phyloP scores from a whole-genome alignment of 1,140 invertebrate genomes.

The Pseudomyrmex concolor region DNA sequence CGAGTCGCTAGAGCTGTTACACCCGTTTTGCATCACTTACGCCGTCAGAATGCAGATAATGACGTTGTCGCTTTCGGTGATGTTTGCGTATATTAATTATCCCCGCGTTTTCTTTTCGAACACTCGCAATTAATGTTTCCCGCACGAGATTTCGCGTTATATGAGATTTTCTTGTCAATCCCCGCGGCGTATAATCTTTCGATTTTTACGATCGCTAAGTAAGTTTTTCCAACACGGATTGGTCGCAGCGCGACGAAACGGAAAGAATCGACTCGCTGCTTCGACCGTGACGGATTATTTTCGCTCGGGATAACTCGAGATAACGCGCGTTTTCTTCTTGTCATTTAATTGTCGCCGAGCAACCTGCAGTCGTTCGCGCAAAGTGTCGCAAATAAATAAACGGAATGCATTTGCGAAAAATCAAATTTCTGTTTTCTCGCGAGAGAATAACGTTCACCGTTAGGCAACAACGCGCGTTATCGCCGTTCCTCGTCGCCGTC shows the following conservation, averaged over 20 bases:
- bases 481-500: conserved; percentile 1
- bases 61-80: conserved; percentile 7
- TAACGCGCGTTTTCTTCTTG: conserved; percentile 23
- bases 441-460: conserved; percentile 27
- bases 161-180: too few species aligned
- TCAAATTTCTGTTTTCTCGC: conserved; percentile 33
- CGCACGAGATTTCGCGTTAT: too few species aligned
- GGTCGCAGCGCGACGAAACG: neutral
- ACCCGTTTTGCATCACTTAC: conserved; percentile 14
- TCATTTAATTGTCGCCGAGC: neutral
- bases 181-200: too few species aligned
- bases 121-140: too few species aligned
- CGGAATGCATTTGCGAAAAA: conserved; percentile 25
- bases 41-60: neutral
- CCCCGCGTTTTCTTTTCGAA: too few species aligned
- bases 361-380: neutral
- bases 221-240: neutral
- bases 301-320: conserved; percentile 14
- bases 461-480: conserved; percentile 45
- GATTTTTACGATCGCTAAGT: too few species aligned
- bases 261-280: conserved; percentile 21
- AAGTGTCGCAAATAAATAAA: conserved; percentile 18
- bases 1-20: neutral
- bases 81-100: too few species aligned
- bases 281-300: conserved; percentile 26